Evolutionary conservation across 2,797 vertebrate genomes (phyloP).

Genomic region (Salmo trutta): DNA sequence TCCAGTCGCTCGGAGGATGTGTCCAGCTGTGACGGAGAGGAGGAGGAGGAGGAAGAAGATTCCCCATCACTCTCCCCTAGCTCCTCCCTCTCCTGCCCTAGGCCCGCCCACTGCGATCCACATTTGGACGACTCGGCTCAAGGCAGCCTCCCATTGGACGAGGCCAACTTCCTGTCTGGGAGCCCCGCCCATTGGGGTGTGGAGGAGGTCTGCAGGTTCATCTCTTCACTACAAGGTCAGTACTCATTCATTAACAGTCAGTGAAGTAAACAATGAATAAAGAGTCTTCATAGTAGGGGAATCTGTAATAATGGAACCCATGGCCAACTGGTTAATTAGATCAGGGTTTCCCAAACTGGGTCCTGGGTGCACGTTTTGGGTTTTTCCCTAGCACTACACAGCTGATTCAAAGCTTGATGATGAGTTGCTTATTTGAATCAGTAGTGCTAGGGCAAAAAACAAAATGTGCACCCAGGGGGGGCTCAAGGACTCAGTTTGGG

Average conservation of each 20-base stretch:
- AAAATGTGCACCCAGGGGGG: no score
- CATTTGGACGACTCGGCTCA: slow-evolving; percentile 79
- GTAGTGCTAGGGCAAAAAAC: no score
- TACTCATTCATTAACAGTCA: not conserved
- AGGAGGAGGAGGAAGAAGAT: slow-evolving; percentile 75
- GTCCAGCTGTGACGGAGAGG: slow-evolving; percentile 89
- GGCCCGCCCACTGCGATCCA: slow-evolving; percentile 77
- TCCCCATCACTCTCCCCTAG: slow-evolving; percentile 85
- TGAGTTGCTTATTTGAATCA: no score
- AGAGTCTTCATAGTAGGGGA: no score
- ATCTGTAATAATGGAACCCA: no score
- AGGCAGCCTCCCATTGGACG: slow-evolving; percentile 82
- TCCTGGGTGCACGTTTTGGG: no score
- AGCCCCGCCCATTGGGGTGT: slow-evolving; percentile 94
- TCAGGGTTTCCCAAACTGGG: no score
- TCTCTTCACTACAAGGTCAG: slow-evolving; percentile 94
- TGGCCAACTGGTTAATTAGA: no score
- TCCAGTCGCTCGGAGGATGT: slow-evolving; percentile 94
- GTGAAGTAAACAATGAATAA: no score
- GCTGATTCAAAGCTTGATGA: no score
- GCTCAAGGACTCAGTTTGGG: no score
- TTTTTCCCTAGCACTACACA: no score
- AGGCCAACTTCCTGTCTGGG: slow-evolving; percentile 86
- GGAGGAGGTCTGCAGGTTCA: slow-evolving; percentile 94
- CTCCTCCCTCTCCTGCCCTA: slow-evolving; percentile 84